Percentiles rank a stretch among this genome's conserved stretches.
Evolutionary conservation across 1,140 invertebrate genomes (phyloP).

Genomic region (Tetragonula clypearis): DNA sequence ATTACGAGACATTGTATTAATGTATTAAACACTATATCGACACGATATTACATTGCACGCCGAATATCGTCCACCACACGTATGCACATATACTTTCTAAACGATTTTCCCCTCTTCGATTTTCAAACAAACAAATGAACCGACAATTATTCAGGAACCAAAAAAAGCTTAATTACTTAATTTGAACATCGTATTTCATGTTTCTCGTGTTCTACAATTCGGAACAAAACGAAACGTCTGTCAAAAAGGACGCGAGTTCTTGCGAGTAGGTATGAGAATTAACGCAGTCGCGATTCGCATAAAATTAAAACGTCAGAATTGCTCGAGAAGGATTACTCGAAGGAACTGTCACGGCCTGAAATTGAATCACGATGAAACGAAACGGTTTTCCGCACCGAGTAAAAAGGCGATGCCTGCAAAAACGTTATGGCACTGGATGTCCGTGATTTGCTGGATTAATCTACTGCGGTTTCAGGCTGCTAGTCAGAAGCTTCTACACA

Average conservation of each 20-base stretch:
- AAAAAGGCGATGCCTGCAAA: neutral
- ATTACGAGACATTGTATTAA: no score
- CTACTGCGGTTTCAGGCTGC: neutral
- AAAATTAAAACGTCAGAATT: neutral
- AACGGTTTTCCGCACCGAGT: neutral
- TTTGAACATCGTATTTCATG: neutral
- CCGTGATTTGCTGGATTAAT: conserved; percentile 13
- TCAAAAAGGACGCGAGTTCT: neutral
- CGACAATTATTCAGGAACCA: neutral
- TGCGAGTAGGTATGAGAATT: neutral
- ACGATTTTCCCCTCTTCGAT: neutral
- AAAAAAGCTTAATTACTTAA: neutral
- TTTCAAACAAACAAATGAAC: neutral
- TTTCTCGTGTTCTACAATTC: neutral
- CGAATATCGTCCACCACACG: no score
- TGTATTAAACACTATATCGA: no score
- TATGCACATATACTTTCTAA: neutral
- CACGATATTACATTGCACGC: no score
- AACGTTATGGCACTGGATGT: conserved; percentile 14
- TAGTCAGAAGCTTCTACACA: neutral
- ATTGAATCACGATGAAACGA: conserved; percentile 13
- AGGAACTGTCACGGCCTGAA: neutral
- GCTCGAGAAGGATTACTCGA: neutral
- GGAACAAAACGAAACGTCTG: neutral
- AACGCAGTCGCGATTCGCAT: no score